These are phyloP conservation scores for Leptogaster cylindrica DNA, from an alignment of 2,888 invertebrate species.

Conservation along the genomic window DNA sequence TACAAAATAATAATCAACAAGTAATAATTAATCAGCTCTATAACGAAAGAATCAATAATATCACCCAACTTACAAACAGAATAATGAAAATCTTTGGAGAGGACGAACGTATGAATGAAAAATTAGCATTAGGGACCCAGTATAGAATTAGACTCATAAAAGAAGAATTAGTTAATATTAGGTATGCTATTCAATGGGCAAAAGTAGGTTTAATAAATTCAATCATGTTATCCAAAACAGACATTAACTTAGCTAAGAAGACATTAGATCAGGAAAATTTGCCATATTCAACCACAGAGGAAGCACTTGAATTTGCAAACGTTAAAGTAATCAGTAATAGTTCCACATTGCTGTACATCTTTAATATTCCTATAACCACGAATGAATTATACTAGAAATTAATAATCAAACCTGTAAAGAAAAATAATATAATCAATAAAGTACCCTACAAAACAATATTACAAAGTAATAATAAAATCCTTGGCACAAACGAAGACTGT, in stretches of 20 bases:
- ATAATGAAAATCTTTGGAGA: slow-evolving; percentile 1
- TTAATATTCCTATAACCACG: slow-evolving; percentile 46
- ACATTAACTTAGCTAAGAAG: slow-evolving; percentile 38
- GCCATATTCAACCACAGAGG: slow-evolving; percentile 46
- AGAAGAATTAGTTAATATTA: slow-evolving; percentile 43
- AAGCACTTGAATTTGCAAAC: slow-evolving; percentile 48
- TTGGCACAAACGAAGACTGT: slow-evolving; percentile 43
- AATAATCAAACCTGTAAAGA: slow-evolving; percentile 44
- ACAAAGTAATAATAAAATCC: slow-evolving; percentile 43
- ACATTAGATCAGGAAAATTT: slow-evolving; percentile 46
- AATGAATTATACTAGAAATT: slow-evolving; percentile 43
- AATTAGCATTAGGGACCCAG: slow-evolving; percentile 6
- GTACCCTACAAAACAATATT: slow-evolving; percentile 42
- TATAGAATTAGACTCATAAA: slow-evolving; percentile 40
- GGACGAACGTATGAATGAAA: background rate
- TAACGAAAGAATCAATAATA: slow-evolving; percentile 35
- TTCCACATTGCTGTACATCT: slow-evolving; percentile 45
- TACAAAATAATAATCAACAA: slow-evolving; percentile 27
- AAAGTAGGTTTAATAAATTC: slow-evolving; percentile 42
- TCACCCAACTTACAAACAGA: slow-evolving; percentile 14
- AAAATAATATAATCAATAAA: slow-evolving; percentile 36
- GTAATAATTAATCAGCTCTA: slow-evolving; percentile 30
- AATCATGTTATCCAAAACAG: slow-evolving; percentile 42
- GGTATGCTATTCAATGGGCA: slow-evolving; percentile 45
- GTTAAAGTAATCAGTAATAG: slow-evolving; percentile 47